Base-by-base conservation (phyloP, 2,113 vertebrate genomes). In the Chaetodon auriga region DNA sequence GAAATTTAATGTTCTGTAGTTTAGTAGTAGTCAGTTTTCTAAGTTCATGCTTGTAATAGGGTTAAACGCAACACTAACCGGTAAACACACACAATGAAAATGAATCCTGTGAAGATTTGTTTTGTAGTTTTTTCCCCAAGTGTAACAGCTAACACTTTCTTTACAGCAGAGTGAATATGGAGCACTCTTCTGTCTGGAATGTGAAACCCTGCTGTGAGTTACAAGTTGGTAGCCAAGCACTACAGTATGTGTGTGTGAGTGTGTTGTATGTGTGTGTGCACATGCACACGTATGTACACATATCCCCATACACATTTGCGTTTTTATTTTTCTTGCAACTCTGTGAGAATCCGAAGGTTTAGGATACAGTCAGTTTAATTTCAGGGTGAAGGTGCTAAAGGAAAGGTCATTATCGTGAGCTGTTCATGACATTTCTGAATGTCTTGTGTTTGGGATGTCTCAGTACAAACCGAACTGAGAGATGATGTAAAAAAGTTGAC, bases 161-260 rank as follows among this genome's bases (percentile, higher is more conserved):
- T 74, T 69, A 76, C 54, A 76, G 55, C 48, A 53, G 46, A 43
- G 53, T 60, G 36, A 38, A 35, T 60, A 25, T 25, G 14, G 21
- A 48, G 54, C 41, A 55, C 19, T 71, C 74, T 43, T 58, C 57
- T 72, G 53, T 79, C 45, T 64, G 53, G 58, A 83, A 79, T 81
- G 54, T 68, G 41, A 79, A 89, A 62, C 45, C 66, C 77, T 35
- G 19, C 80, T 87, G 61, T 64, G 74, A 82, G 55, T 76, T 78
- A 74, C 14, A 48, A 10, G 30, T 69, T 25, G 23, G 19, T 5
- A 51, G 35, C 35, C 57, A 89, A 69, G 58, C 54, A 30, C 41
- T 36, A 7, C 68, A 8, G 38, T 41, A 11, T 23, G 16, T 19
- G 43, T 45, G 43, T 45, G 10, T 3, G 8, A 10, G 43, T 45